Percentiles rank a stretch among this genome's conserved stretches.
Evolutionary conservation across 2,113 vertebrate genomes (phyloP).

Genomic region (rabbit (Oryctolagus cuniculus)): mOryCun1.1 NC_091433.1:199725501-199726000

Average conservation of each 20-base stretch:
- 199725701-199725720: background rate
- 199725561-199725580: background rate
- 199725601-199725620: background rate
- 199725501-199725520: background rate
- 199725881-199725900: background rate
- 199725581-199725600: background rate
- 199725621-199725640: too few species aligned
- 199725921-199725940: background rate
- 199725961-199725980: background rate
- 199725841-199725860: too few species aligned
- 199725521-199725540: too few species aligned
- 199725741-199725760: too few species aligned
- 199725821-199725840: background rate
- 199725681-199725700: background rate
- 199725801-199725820: background rate
- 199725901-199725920: background rate
- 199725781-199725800: too few species aligned
- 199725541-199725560: too few species aligned
- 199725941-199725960: background rate
- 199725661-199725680: accelerated
- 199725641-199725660: background rate
- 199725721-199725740: accelerated
- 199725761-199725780: too few species aligned
- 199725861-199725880: background rate
- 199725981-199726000: too few species aligned